phyloP scores from a whole-genome alignment of 2,113 vertebrate species.

The Dasyurus viverrinus region DNA sequence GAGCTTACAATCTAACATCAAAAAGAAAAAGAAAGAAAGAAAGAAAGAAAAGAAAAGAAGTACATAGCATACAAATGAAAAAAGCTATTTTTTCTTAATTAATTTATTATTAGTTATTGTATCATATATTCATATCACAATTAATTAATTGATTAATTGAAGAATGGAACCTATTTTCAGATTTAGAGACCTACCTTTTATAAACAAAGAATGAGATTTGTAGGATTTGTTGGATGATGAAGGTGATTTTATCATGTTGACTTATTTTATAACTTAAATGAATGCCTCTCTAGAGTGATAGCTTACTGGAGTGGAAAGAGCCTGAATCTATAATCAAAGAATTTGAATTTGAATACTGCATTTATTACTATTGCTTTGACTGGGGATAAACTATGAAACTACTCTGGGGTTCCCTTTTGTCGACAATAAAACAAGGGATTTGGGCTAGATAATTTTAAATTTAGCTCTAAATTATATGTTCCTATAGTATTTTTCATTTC shows the following conservation, averaged over 20 bases:
- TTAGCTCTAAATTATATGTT: neutral
- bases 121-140: too few relatives aligned
- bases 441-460: neutral
- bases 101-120: neutral
- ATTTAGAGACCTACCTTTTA: neutral
- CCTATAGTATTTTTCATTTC: neutral
- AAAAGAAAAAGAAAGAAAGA: too few relatives aligned
- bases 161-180: neutral
- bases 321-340: rapidly evolving
- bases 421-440: neutral
- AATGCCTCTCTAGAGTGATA: neutral
- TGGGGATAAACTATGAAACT: neutral
- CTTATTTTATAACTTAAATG: neutral
- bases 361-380: neutral
- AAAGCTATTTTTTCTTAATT: neutral
- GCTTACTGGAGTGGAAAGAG: neutral
- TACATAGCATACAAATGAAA: neutral
- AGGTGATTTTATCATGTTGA: neutral
- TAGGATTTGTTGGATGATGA: too few relatives aligned
- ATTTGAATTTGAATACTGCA: neutral
- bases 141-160: neutral
- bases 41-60: neutral
- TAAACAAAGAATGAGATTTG: neutral
- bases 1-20: neutral
- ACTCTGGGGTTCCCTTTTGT: neutral